Evolutionary conservation across 2,113 vertebrate species (phyloP), one percentile per base, ranked within the genome.

Genomic region (Euleptes europaea): DNA sequence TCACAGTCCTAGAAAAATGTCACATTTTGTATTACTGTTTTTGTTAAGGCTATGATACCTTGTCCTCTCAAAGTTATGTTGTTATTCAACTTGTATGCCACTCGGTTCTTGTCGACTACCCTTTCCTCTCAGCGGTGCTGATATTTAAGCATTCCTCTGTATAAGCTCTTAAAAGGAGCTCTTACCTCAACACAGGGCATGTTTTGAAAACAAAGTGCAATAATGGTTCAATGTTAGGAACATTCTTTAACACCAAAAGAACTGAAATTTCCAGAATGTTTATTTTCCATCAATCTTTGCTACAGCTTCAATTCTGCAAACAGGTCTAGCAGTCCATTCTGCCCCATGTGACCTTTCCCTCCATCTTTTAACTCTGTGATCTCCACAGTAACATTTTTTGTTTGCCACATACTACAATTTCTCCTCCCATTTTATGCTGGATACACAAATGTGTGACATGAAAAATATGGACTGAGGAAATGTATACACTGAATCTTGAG

Each of bases 1-100:
- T 90, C 72, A 84, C 92, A 86, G 73, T 1, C 78, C 86, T 87
- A 88, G 86, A 66, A 70, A 90, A 91, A 92, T 89, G 75, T 65
- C 66, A 83, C 75, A 19, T 82, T 95, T 92, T 92, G 72, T 82
- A 94, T 94, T 94, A 91, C 14, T 7, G 54, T 60, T 94, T 92
- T 95, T 79, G 71, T 83, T 80, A 78, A 44, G 54, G 93, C 78
- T 82, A 82, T 49, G 69, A 89, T 77, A 0, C 3, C 2, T 0
- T 76, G 86, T 63, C 69, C 8, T 51, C 84, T 74, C 0, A 83
- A 75, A 95, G 75, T 88, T 85, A 84, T 3, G 11, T 88, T 57
- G 38, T 51, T 75, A 38, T 15, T 66, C 57, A 38, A 49, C 21
- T 63, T 80, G 8, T 2, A 66, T 69, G 17, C 15, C 10, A 1